A percentile compares a stretch with the other conserved stretches of the same genome.
Conservation (phyloP, 2,113 vertebrate genomes). For the Macroglossus sobrinus region DNA sequence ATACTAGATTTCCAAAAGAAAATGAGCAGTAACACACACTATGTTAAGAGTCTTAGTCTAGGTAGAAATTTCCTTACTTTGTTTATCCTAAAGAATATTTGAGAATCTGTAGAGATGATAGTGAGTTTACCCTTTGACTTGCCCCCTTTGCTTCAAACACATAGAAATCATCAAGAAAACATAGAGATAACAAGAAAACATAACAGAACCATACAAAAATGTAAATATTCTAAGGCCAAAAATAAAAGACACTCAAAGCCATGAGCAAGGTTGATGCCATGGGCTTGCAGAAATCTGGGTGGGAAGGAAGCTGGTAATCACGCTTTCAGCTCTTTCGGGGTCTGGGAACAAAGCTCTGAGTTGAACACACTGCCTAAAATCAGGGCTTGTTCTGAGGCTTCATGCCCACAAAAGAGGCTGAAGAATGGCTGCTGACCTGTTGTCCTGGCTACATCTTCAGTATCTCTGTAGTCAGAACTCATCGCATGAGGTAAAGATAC, state of each 20-base stretch:
- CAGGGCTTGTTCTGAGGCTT: background rate
- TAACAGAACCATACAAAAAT: background rate
- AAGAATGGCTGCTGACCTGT: background rate
- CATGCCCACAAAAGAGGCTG: background rate
- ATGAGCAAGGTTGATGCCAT: background rate
- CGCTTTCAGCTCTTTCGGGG: background rate
- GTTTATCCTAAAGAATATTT: background rate
- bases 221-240: background rate
- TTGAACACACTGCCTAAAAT: background rate
- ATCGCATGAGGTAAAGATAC: background rate
- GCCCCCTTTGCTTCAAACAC: background rate
- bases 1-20: background rate
- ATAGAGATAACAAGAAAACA: background rate
- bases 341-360: background rate
- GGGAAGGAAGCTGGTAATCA: background rate
- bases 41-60: background rate
- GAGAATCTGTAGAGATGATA: background rate
- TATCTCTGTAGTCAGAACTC: background rate
- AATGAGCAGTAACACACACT: background rate
- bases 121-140: background rate
- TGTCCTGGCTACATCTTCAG: background rate
- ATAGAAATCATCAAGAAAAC: background rate
- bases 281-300: background rate
- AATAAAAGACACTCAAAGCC: background rate
- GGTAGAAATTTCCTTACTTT: background rate